Conservation (phyloP, 2,797 vertebrate genomes). For the Heliangelus exortis region DNA sequence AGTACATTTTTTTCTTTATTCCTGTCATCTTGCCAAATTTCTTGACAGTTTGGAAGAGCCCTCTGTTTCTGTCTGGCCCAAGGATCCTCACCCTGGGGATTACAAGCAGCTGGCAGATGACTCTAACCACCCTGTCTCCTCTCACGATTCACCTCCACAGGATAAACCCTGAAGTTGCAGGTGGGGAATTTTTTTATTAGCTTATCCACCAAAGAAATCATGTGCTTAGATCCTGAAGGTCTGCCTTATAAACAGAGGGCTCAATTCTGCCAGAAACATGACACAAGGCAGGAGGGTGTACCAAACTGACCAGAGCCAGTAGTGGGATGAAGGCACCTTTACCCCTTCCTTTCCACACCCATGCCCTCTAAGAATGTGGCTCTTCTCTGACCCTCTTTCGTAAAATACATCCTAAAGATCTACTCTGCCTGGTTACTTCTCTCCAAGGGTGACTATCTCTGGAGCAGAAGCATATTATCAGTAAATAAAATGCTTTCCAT, state of each 20-base stretch:
- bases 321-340: not conserved
- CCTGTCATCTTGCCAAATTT: conserved; percentile 34
- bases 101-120: conserved; percentile 20
- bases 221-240: not conserved
- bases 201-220: not conserved
- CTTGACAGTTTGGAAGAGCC: conserved; percentile 22
- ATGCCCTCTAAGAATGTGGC: not conserved
- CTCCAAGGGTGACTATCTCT: not conserved
- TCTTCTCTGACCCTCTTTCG: not conserved
- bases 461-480: not conserved
- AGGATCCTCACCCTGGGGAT: conserved; percentile 15
- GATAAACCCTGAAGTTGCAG: not conserved
- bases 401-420: not conserved
- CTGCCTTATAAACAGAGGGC: not conserved
- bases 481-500: not conserved
- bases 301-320: not conserved
- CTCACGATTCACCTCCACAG: not conserved
- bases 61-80: not conserved
- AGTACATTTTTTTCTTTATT: not conserved
- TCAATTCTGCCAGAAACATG: not conserved
- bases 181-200: not conserved
- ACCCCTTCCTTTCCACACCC: not conserved
- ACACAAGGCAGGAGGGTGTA: not conserved
- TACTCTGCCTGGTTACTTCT: not conserved
- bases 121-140: not conserved